These are phyloP conservation scores for Beris morrisii DNA, from an alignment of 2,888 invertebrate genomes.

Conservation along the genomic window DNA sequence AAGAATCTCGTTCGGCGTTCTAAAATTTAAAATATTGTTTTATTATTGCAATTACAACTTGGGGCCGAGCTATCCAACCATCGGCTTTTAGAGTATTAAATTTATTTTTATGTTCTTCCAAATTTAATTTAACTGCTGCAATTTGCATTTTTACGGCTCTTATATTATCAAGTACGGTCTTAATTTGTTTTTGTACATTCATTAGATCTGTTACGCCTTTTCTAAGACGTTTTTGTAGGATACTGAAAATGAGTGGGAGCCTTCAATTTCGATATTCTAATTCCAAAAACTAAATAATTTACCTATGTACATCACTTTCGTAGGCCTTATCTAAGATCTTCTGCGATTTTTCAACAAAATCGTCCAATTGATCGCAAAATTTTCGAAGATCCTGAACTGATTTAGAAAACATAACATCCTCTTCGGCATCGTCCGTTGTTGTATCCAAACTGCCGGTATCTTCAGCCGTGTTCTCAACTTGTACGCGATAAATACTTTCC, in stretches of 20 bases:
- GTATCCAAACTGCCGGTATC: not conserved
- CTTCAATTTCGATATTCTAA: not conserved
- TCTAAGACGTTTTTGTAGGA: constrained; percentile 26
- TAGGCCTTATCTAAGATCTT: constrained; percentile 30
- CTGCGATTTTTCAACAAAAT: constrained; percentile 24
- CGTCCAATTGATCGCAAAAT: constrained; percentile 34
- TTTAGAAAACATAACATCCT: not conserved
- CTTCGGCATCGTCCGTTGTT: not conserved
- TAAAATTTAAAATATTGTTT: not conserved
- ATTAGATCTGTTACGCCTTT: constrained; percentile 46
- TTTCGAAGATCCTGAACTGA: constrained; percentile 14
- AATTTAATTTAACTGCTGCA: constrained; percentile 33
- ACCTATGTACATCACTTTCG: constrained; percentile 23
- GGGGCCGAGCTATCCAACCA: constrained; percentile 12
- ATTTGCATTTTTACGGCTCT: constrained; percentile 34
- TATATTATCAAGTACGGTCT: constrained; percentile 42
- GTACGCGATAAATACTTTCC: too few relatives aligned
- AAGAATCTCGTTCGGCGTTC: constrained; percentile 32
- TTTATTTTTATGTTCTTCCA: constrained; percentile 32
- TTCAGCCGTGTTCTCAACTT: too few relatives aligned
- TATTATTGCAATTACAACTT: not conserved
- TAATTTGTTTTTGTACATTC: constrained; percentile 47
- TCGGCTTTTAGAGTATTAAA: constrained; percentile 32
- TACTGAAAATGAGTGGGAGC: constrained; percentile 11
- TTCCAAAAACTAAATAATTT: not conserved